Base-by-base conservation (phyloP, 1,140 invertebrate species). In the Hyles vespertilio region DNA sequence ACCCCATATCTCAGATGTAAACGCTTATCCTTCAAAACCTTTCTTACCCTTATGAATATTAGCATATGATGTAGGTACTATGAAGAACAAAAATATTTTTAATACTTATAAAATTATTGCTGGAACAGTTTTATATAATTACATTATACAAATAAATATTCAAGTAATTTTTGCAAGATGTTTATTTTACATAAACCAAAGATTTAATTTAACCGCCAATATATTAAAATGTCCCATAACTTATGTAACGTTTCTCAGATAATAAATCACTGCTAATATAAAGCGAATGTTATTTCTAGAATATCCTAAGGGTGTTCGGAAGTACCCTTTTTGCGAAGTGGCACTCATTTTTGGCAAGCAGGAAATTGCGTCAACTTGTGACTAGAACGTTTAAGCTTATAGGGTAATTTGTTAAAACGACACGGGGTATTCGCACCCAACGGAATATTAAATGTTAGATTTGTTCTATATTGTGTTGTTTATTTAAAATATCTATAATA, bases 341-440 rank as follows among this genome's bases (percentile, higher is more conserved):
- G 77, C 77, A 81, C 74, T 78, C 77, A 78, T 77, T 82, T 84
- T 81, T 72, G 77, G 77, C 67, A 76, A 65, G 67, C 71, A 80
- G 79, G 79, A 85, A 82, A 84, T 84, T 80, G 69, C 78, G 62
- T 74, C 65, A 59, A 66, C 65, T 60, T 62, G 63, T 77, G 74
- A 79, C 73, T 78, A 81, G 69, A 67, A 72, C 63, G 67, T 58
- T 76, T 72, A 73, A 69, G 69, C 65, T 54, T 46, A 51, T 49
- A 56, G 48, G 57, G 63, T 66, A 71, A 76, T 76, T 73, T 76
- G 67, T 77, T 77, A 59, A 65, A 61, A 47, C 36, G 36, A 40
- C 5, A 40, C 36, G 36, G 5, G 36, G 3, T 1, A 8, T 5
- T 5, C 8, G 5, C 36, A 8, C 4, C 36, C 4, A 8, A 40